A percentile compares a stretch with the other conserved stretches of the same genome.
These are phyloP conservation scores for Thereva nobilitata DNA, from an alignment of 2,888 invertebrate species.

Conservation along the genomic window DNA sequence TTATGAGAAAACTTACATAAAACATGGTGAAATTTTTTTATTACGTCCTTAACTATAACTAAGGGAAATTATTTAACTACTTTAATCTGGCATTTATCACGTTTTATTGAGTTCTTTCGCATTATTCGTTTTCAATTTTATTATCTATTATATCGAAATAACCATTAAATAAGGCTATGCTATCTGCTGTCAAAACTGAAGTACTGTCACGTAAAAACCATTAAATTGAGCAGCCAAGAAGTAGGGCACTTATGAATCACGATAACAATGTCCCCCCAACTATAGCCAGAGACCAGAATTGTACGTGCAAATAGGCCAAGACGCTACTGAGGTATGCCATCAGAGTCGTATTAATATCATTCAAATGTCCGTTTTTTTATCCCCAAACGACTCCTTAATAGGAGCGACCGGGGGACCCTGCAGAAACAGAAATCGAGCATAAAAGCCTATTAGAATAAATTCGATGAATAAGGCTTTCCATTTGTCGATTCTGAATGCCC, in stretches of 20 bases:
- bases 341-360: constrained; percentile 11
- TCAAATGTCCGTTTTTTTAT: constrained; percentile 25
- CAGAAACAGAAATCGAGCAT: neutral
- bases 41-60: too few relatives aligned
- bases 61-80: too few relatives aligned
- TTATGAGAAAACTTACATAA: too few relatives aligned
- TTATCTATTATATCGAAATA: too few relatives aligned
- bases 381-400: constrained; percentile 2
- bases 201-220: constrained; percentile 37
- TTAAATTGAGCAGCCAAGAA: constrained; percentile 32
- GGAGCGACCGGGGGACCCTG: neutral
- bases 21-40: too few relatives aligned
- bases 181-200: constrained; percentile 4
- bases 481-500: constrained; percentile 2
- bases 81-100: too few relatives aligned
- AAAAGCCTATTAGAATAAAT: constrained; percentile 7
- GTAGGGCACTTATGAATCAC: constrained; percentile 35
- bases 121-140: too few relatives aligned
- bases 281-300: constrained; percentile 6
- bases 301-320: constrained; percentile 27
- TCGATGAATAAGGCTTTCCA: neutral
- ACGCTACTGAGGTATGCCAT: neutral
- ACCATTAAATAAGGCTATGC: too few relatives aligned
- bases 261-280: constrained; percentile 22
- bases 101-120: too few relatives aligned